Base-by-base conservation (phyloP, 2,888 invertebrate genomes). In the Troilus luridus region DNA sequence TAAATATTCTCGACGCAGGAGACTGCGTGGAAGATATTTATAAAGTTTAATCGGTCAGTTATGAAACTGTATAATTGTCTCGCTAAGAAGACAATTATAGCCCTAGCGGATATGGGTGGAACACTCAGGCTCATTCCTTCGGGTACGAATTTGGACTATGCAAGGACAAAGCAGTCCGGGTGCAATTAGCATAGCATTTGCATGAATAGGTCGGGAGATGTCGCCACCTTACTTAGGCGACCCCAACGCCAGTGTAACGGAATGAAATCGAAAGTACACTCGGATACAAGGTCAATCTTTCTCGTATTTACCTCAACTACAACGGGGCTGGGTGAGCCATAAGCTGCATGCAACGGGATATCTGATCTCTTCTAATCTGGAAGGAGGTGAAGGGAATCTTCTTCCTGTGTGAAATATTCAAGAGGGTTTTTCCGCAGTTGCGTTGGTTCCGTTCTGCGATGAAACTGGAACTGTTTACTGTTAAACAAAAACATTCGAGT, bases 111-210 rank as follows among this genome's bases (percentile, higher is more conserved):
- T 77, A 77, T 24, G 2, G 72, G 17, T 41, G 72, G 27, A 77
- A 77, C 72, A 24, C 67, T 41, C 27, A 1, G 12, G 5, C 6
- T 14, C 67, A 14, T 41, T 3, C 27, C 72, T 41, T 77, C 72
- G 9, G 19, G 72, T 77, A 77, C 72, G 14, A 77, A 77, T 41
- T 41, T 77, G 72, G 72, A 77, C 27, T 77, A 77, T 77, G 72
- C 72, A 77, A 77, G 72, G 72, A 41, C 72, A 77, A 17, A 41
- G 27, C 41, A 41, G 41, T 8, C 27, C 27, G 72, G 72, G 27
- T 41, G 41, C 72, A 12, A 77, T 77, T 77, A 77, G 72, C 72
- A 77, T 77, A 77, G 72, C 72, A 77, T 77, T 77, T 77, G 72
- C 72, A 77, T 77, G 72, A 77, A 17, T 77, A 19, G 72, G 72